A percentile compares a stretch with the other conserved stretches of the same genome.
Conservation (phyloP, 2,113 vertebrate genomes). For the Macheiramphus alcinus region DNA sequence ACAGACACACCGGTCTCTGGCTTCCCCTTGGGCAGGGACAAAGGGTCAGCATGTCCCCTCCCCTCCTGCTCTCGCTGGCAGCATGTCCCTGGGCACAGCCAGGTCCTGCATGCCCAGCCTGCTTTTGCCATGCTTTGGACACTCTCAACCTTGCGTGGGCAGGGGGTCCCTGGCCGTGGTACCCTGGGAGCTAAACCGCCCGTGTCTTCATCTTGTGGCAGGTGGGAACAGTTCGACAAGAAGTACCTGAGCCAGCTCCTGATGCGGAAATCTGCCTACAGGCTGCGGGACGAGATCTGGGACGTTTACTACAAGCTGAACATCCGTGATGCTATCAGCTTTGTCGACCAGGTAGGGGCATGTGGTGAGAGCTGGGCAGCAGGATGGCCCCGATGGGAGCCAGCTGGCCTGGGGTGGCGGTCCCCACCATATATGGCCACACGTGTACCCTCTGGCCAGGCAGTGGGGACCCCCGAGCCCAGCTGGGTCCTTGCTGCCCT, state of each 20-base stretch:
- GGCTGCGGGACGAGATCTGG: constrained; percentile 91
- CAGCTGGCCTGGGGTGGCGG: background rate
- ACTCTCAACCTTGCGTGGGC: background rate
- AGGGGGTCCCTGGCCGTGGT: background rate
- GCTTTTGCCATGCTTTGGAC: rapidly evolving
- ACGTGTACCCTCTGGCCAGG: background rate
- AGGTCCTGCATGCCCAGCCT: background rate
- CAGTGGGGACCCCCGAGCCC: background rate
- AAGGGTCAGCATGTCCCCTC: background rate
- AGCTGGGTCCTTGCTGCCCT: background rate
- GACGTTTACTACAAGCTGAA: constrained; percentile 98
- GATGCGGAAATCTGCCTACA: constrained; percentile 91
- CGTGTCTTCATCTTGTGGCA: constrained; percentile 17
- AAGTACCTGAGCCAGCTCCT: constrained; percentile 93
- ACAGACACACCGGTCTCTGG: background rate
- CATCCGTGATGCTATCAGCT: constrained; percentile 93
- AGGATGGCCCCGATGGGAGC: background rate
- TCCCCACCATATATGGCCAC: background rate
- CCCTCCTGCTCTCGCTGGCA: background rate
- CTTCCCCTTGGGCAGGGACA: background rate
- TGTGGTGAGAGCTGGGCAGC: rapidly evolving
- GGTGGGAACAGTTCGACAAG: constrained; percentile 98
- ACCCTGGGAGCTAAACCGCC: background rate
- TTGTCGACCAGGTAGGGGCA: constrained; percentile 88
- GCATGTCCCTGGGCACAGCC: background rate